Base-by-base conservation (phyloP, 2,113 vertebrate genomes). In the Poeciliopsis occidentalis region DNA sequence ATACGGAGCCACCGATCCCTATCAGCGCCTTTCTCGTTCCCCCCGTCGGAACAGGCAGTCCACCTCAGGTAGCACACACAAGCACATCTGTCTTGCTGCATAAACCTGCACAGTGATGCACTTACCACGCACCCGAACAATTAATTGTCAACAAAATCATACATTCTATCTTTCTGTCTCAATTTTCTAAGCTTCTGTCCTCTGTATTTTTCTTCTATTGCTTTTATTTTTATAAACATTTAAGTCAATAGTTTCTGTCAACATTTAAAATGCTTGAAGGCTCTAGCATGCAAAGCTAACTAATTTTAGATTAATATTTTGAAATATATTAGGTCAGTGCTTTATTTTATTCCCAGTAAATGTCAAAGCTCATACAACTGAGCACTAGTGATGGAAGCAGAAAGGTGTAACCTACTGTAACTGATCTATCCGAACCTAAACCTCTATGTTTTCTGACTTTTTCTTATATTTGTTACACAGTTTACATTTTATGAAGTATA, bases 41-140 rank as follows among this genome's bases (percentile, higher is more conserved):
- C 98, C 98, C 12, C 96, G 97, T 86, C 98, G 95, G 92, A 97
- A 95, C 94, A 95, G 96, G 88, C 98, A 98, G 94, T 97, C 98
- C 91, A 95, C 95, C 90, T 94, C 97, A 97, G 97, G 97, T 99
- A 97, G 81, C 93, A 47, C 73, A 73, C 73, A 69, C 60, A 64
- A 60, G 32, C 63, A 71, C 70, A 34, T 64, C 22, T 29, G 10
- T 19, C 30, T n/a, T 27, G 12, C 29, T 22, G 57, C 26, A 66
- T 69, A 78, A 61, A 76, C 5, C 62, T 62, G 8, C 69, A 76
- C 24, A 6, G 1, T 65, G 29, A 78, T 63, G 73, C 19, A 69
- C 60, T 75, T 64, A 77, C 19, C 54, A 22, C 66, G 34, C 76
- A 67, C 8, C 7, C 13, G 70, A 39, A 72, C 64, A 32, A 5